phyloP scores from a whole-genome alignment of 2,113 vertebrate species.

The Coptodon bakossiorum region DNA sequence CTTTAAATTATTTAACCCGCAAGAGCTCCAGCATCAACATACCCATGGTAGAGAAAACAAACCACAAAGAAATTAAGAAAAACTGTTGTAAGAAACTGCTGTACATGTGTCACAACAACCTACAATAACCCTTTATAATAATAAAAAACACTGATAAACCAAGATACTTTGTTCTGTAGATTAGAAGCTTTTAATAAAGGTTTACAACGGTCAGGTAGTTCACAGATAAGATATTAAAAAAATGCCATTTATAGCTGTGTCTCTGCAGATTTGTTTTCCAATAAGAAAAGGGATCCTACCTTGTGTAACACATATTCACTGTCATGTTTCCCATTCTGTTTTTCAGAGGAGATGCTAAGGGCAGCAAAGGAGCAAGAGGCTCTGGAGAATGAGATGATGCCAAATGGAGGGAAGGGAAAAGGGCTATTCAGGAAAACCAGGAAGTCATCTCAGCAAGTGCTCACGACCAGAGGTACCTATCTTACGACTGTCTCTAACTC shows the following conservation, averaged over 20 bases:
- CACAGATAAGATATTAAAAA: background rate
- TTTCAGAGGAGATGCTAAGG: conserved; percentile 83
- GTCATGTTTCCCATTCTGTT: background rate
- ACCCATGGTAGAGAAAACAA: background rate
- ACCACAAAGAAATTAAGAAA: background rate
- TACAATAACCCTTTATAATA: background rate
- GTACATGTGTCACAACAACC: background rate
- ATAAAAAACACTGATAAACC: conserved; percentile 1
- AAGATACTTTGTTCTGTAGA: conserved; percentile 31
- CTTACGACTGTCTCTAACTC: background rate
- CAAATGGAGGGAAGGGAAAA: conserved; percentile 67
- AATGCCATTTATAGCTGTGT: background rate
- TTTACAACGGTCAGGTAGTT: background rate
- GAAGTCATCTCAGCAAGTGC: conserved; percentile 73
- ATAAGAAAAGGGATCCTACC: background rate
- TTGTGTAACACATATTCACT: background rate
- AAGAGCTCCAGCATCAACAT: background rate
- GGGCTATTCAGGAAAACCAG: conserved; percentile 79
- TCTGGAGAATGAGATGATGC: conserved; percentile 78
- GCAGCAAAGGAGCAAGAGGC: conserved; percentile 81
- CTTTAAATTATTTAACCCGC: background rate
- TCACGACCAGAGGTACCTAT: conserved; percentile 75
- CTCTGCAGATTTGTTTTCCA: background rate
- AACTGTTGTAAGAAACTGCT: background rate
- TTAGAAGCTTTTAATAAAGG: background rate